Conservation (phyloP, 1,140 invertebrate species). For the Phenacoccus solenopsis region DNA sequence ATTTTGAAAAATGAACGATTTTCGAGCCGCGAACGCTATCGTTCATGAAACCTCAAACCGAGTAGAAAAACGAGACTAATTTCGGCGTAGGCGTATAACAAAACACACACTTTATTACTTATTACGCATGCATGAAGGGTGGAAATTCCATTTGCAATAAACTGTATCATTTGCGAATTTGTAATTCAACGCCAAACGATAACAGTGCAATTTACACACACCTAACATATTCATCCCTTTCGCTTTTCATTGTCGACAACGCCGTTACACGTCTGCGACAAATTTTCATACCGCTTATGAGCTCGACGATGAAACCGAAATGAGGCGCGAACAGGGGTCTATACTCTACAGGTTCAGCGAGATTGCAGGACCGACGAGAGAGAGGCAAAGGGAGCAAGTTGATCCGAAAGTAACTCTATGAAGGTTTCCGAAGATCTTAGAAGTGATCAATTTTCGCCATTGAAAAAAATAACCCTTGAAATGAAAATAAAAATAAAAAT, state of each 20-base stretch:
- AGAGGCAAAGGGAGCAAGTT: no score
- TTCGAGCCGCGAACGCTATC: not conserved
- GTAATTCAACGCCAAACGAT: slow-evolving; percentile 7
- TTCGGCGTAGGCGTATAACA: not conserved
- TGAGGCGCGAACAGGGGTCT: no score
- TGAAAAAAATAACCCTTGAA: no score
- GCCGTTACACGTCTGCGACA: not conserved
- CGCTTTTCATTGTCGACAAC: not conserved
- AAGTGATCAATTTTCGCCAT: no score
- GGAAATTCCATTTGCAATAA: slow-evolving; percentile 16
- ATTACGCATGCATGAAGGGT: slow-evolving; percentile 16
- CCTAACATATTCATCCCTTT: not conserved
- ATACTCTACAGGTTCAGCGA: no score
- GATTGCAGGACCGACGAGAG: no score
- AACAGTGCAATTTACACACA: not conserved
- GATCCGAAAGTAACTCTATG: no score
- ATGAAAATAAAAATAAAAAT: no score
- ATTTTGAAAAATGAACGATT: not conserved
- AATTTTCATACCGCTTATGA: not conserved
- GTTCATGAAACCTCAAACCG: not conserved
- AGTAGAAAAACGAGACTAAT: not conserved
- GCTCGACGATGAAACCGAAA: not conserved
- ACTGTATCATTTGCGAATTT: slow-evolving; percentile 15
- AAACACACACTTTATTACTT: slow-evolving; percentile 3
- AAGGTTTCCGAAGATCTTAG: no score